phyloP scores from a whole-genome alignment of 2,888 invertebrate genomes.

The Drosophila peninsularis region DNA sequence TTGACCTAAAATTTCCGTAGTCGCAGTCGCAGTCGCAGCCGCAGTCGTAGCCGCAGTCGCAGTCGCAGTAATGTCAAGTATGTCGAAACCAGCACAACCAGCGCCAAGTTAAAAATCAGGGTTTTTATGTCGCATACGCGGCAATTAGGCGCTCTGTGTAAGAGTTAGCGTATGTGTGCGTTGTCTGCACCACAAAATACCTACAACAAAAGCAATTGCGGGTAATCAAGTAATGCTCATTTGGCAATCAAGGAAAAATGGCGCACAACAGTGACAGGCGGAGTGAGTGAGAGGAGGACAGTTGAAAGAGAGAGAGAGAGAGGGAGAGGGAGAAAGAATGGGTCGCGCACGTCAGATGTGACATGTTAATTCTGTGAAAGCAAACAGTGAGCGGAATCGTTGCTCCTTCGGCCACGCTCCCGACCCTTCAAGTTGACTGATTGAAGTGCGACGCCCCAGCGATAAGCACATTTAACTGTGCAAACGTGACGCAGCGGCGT shows the following conservation, averaged over 20 bases:
- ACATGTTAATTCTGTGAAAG: slow-evolving; percentile 77
- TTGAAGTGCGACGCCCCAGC: slow-evolving; percentile 74
- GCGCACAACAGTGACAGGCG: slow-evolving; percentile 23
- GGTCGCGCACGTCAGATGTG: slow-evolving; percentile 66
- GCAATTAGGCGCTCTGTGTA: slow-evolving; percentile 62
- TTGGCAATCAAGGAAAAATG: slow-evolving; percentile 59
- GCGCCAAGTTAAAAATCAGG: slow-evolving; percentile 51
- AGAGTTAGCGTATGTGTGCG: slow-evolving; percentile 12
- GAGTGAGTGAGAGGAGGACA: not conserved
- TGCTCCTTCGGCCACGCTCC: slow-evolving; percentile 21
- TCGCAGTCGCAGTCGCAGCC: slow-evolving; percentile 37
- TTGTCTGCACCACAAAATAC: slow-evolving; percentile 47
- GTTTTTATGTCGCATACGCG: slow-evolving; percentile 66
- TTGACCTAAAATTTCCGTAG: slow-evolving; percentile 73
- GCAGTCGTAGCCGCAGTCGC: slow-evolving; percentile 30
- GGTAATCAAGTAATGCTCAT: slow-evolving; percentile 82
- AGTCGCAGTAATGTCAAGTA: slow-evolving; percentile 73
- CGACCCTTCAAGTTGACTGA: slow-evolving; percentile 43
- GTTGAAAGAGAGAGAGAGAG: not conserved
- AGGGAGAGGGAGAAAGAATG: not conserved
- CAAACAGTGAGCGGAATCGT: slow-evolving; percentile 52
- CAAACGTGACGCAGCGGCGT: slow-evolving; percentile 52
- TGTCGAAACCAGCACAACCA: slow-evolving; percentile 47
- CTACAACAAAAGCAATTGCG: slow-evolving; percentile 68
- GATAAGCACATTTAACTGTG: slow-evolving; percentile 73